Evolutionary conservation across 2,113 vertebrate species (phyloP).

Genomic region (Malaclemys terrapin): DNA sequence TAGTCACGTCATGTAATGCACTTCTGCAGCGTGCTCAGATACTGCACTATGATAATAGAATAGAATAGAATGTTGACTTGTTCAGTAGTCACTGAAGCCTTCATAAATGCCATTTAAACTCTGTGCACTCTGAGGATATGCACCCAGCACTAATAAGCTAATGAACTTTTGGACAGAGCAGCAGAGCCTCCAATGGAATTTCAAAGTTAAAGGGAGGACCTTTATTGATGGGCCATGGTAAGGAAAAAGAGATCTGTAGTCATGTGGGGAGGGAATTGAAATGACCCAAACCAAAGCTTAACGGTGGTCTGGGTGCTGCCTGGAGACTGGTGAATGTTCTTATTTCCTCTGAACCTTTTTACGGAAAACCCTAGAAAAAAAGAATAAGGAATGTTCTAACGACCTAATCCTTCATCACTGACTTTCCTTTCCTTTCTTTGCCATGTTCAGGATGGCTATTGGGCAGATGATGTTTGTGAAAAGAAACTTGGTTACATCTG

Average conservation of each 20-base stretch:
- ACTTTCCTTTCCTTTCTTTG: background rate
- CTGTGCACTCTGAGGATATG: background rate
- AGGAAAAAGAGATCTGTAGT: background rate
- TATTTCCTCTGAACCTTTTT: background rate
- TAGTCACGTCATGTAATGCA: background rate
- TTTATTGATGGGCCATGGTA: background rate
- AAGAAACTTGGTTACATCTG: slow-evolving; percentile 87
- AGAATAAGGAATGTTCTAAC: background rate
- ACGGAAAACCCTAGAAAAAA: background rate
- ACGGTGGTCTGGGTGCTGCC: background rate
- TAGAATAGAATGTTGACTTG: background rate
- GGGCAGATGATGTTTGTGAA: slow-evolving; percentile 91
- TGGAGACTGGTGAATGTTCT: background rate
- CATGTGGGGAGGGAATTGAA: background rate
- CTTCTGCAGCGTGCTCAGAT: background rate
- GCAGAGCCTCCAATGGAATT: background rate
- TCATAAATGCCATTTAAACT: background rate
- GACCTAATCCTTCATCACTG: background rate
- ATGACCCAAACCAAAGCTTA: background rate
- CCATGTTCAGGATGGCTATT: slow-evolving; percentile 85
- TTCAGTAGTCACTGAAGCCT: background rate
- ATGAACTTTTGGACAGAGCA: background rate
- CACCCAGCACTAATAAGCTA: background rate
- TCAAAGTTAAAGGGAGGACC: background rate
- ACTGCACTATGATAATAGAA: background rate